Percentiles rank a stretch among this genome's conserved stretches.
phyloP scores from a whole-genome alignment of 92 coral and sea anemone genomes.

The Siderastrea siderea region DNA sequence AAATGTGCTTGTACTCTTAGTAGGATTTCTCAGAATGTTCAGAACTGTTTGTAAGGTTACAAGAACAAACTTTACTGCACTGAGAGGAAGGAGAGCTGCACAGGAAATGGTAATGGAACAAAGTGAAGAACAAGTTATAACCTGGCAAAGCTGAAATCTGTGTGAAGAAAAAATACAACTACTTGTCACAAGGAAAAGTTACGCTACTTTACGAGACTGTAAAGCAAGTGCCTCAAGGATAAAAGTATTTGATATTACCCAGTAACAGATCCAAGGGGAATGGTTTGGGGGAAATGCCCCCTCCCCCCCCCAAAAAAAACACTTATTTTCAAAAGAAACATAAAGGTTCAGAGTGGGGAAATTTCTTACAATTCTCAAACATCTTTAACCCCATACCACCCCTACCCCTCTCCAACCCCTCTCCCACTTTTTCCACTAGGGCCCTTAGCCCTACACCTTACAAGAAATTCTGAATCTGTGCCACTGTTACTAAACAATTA shows the following conservation, averaged over 20 bases:
- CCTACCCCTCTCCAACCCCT: too few species aligned
- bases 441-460: too few species aligned
- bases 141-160: constrained; percentile 81
- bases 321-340: too few species aligned
- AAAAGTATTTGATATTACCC: neutral
- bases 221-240: neutral
- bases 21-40: constrained; percentile 67
- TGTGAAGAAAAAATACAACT: neutral
- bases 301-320: too few species aligned
- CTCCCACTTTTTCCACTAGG: too few species aligned
- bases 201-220: neutral
- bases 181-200: neutral
- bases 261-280: too few species aligned
- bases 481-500: too few species aligned
- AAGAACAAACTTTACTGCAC: constrained; percentile 78
- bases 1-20: constrained; percentile 67
- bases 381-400: too few species aligned
- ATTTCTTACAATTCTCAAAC: too few species aligned
- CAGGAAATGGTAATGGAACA: constrained; percentile 86
- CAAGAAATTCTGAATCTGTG: too few species aligned
- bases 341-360: neutral
- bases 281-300: too few species aligned
- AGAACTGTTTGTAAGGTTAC: constrained; percentile 78
- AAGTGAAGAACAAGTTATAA: constrained; percentile 85
- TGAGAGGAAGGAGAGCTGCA: constrained; percentile 70